Evolutionary conservation across 2,888 invertebrate species (phyloP).

Genomic region (Melieria crassipennis): DNA sequence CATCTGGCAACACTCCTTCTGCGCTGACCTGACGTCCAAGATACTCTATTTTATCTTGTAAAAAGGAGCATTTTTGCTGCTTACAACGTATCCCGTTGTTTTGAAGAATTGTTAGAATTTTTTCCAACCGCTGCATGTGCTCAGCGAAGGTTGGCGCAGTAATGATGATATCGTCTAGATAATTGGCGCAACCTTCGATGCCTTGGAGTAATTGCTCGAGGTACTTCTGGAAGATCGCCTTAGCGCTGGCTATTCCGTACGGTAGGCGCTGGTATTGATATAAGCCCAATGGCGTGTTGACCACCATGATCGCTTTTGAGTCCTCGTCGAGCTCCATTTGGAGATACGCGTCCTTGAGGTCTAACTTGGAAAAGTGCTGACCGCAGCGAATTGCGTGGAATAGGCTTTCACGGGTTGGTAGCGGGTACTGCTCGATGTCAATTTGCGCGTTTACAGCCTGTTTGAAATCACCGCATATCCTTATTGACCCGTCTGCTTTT

Average conservation of each 20-base stretch:
- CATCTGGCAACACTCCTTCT: conserved; percentile 36
- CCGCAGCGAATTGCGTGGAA: conserved; percentile 28
- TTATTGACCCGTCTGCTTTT: conserved; percentile 47
- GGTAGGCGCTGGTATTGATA: conserved; percentile 37
- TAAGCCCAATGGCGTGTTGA: conserved; percentile 39
- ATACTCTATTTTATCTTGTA: conserved; percentile 53
- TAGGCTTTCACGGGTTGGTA: conserved; percentile 34
- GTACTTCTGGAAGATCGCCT: conserved; percentile 38
- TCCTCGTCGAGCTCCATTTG: conserved; percentile 37
- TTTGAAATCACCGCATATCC: conserved; percentile 47
- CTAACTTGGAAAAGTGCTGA: conserved; percentile 33
- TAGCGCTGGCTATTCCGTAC: conserved; percentile 36
- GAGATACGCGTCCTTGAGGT: conserved; percentile 34
- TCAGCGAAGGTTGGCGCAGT: conserved; percentile 23
- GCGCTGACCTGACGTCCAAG: conserved; percentile 46
- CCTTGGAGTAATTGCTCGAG: conserved; percentile 33
- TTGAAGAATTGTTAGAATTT: conserved; percentile 33
- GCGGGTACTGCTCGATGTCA: conserved; percentile 45
- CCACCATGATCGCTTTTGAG: conserved; percentile 31
- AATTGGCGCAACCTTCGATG: conserved; percentile 37
- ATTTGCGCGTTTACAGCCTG: conserved; percentile 44
- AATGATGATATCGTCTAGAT: conserved; percentile 39
- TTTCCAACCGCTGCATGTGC: conserved; percentile 28
- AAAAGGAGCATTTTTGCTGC: conserved; percentile 52
- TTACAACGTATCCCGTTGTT: conserved; percentile 46